Base-by-base conservation (phyloP, 2,888 invertebrate genomes). In the Saturnia japonica region DNA sequence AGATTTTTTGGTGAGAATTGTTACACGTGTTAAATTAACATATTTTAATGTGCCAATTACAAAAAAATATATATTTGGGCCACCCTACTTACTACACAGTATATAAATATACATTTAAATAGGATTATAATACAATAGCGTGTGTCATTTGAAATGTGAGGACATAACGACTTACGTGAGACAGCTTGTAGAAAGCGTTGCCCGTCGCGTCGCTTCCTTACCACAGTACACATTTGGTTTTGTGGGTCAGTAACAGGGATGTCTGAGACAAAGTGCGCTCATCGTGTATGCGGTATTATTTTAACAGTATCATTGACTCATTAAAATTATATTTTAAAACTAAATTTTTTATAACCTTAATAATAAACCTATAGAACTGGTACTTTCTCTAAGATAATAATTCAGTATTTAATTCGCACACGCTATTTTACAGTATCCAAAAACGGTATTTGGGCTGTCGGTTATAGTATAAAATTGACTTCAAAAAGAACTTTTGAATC, bases 231-330 rank as follows among this genome's bases (percentile, higher is more conserved):
- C 68, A 51, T 70, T 60, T 60, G 73, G 70, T 70, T 76, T 79
- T 78, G 77, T 82, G 71, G 83, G 86, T 83, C 87, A 84, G 78
- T 80, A 75, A 72, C 82, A 72, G 73, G 43, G 71, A 81, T 77
- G 78, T 80, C 74, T 75, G 74, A 81, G 71, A 74, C 70, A 75
- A 64, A 64, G 19, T 34, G 12, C 67, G 67, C 68, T 70, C 67
- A 74, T 71, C 74, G 77, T 75, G 74, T 78, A 82, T 73, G 67
- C 78, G 83, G 78, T 77, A 80, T 81, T 42, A 70, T 19, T 47
- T 51, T n/a, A n/a, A 9, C 11, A 22, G 14, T 43, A 22, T 9
- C 19, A 1, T 54, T 22, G 22, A 7, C n/a, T 22, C 8, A 11
- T n/a, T n/a, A 9, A n/a, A 51, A 51, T 51, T n/a, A 51, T n/a